A percentile compares a stretch with the other conserved stretches of the same genome.
These are phyloP conservation scores for Anser cygnoides DNA, from an alignment of 2,113 vertebrate genomes.

Conservation along the genomic window DNA sequence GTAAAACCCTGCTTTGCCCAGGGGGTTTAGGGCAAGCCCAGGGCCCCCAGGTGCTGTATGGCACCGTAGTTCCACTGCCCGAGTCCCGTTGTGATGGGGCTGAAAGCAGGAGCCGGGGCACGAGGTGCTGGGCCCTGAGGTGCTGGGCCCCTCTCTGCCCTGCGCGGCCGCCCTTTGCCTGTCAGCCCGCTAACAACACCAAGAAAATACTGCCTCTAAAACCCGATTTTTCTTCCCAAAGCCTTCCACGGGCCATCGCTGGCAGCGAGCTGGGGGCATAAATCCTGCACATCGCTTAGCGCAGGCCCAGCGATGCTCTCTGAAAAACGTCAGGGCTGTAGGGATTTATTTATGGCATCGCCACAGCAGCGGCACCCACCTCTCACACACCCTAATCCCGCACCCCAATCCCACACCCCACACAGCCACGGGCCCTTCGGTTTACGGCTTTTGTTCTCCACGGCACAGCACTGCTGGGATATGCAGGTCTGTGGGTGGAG, in stretches of 20 bases:
- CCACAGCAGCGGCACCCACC: background rate
- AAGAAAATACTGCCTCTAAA: background rate
- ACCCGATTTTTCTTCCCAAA: background rate
- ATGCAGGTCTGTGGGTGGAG: background rate
- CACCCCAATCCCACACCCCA: too few relatives aligned
- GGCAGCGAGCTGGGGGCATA: background rate
- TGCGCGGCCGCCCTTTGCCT: background rate
- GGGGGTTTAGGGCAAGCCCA: background rate
- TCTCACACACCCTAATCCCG: background rate
- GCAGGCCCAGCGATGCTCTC: background rate
- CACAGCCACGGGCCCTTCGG: rapidly evolving
- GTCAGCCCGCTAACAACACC: background rate
- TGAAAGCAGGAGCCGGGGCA: rapidly evolving
- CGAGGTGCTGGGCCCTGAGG: too few relatives aligned
- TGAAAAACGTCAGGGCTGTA: rapidly evolving
- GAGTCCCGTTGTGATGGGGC: rapidly evolving
- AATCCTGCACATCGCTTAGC: background rate
- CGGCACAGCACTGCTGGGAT: rapidly evolving
- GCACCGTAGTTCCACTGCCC: rapidly evolving
- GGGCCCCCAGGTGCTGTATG: background rate
- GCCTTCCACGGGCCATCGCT: rapidly evolving
- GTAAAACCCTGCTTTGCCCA: background rate
- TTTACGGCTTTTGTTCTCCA: background rate
- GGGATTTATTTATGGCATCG: background rate
- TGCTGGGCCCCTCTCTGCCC: too few relatives aligned